Conservation (phyloP, 2,797 vertebrate species). For the Danio kyathit region DNA sequence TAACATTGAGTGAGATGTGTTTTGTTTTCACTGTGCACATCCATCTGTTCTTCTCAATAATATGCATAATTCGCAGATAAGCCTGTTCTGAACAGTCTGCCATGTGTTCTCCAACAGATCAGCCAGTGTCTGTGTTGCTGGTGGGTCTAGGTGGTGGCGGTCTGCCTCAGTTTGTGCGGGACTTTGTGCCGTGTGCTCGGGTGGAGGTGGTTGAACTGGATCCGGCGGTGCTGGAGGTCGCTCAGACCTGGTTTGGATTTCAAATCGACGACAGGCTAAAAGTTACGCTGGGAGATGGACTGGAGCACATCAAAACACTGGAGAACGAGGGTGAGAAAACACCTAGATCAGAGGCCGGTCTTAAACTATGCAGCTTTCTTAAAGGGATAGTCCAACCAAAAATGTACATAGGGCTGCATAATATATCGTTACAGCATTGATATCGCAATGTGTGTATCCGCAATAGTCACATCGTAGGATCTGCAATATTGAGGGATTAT, state of each 20-base stretch:
- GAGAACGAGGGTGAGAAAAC: conserved; percentile 70
- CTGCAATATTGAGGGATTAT: no score
- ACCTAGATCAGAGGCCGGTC: no score
- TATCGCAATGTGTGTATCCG: no score
- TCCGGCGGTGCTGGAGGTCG: conserved; percentile 87
- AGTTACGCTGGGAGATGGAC: conserved; percentile 76
- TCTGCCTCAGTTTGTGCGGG: conserved; percentile 91
- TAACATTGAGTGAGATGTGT: no score
- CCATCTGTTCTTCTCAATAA: background rate
- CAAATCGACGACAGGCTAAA: conserved; percentile 82
- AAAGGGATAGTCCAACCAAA: no score
- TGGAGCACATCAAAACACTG: conserved; percentile 68
- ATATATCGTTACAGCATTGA: no score
- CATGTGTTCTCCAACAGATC: conserved; percentile 70
- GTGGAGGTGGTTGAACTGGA: conserved; percentile 92
- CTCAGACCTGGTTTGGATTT: conserved; percentile 90
- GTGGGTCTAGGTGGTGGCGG: conserved; percentile 94
- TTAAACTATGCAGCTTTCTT: no score
- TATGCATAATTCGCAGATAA: conserved; percentile 7
- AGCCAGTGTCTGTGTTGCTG: conserved; percentile 81
- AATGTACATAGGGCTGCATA: no score
- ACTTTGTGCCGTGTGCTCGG: conserved; percentile 81
- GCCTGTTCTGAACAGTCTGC: background rate
- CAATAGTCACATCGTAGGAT: no score
- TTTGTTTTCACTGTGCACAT: background rate